Evolutionary conservation across 2,113 vertebrate genomes (phyloP).

Genomic region (Aspidoscelis tigris): DNA sequence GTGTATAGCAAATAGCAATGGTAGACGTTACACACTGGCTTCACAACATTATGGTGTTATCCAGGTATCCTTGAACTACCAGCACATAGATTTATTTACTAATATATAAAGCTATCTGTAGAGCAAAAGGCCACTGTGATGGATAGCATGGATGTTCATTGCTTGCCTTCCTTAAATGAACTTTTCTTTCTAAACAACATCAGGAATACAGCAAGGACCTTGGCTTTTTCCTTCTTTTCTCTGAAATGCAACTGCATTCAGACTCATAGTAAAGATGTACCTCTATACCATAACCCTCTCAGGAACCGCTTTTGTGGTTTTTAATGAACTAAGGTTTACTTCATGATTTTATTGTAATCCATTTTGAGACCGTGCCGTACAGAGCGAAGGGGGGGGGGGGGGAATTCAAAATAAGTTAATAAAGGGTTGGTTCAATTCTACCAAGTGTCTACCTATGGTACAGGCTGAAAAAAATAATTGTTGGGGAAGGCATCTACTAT

Average conservation of each 20-base stretch:
- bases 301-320: too few species aligned
- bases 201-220: background rate
- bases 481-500: background rate
- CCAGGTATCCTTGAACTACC: background rate
- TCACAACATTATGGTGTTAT: background rate
- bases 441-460: background rate
- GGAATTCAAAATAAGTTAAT: too few species aligned
- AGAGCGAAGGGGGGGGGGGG: too few species aligned
- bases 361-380: too few species aligned
- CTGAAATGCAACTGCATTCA: too few species aligned
- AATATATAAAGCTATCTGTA: too few species aligned
- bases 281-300: too few species aligned
- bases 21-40: slow-evolving; percentile 1
- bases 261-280: too few species aligned
- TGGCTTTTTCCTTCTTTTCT: background rate
- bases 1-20: background rate
- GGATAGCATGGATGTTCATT: background rate
- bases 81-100: too few species aligned
- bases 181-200: background rate
- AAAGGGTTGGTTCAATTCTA: background rate
- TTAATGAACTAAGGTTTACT: too few species aligned
- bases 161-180: background rate
- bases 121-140: background rate
- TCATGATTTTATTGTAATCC: too few species aligned
- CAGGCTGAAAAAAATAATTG: background rate